Base-by-base conservation (phyloP, 2,113 vertebrate genomes). In the Zosterops pallidus region DNA sequence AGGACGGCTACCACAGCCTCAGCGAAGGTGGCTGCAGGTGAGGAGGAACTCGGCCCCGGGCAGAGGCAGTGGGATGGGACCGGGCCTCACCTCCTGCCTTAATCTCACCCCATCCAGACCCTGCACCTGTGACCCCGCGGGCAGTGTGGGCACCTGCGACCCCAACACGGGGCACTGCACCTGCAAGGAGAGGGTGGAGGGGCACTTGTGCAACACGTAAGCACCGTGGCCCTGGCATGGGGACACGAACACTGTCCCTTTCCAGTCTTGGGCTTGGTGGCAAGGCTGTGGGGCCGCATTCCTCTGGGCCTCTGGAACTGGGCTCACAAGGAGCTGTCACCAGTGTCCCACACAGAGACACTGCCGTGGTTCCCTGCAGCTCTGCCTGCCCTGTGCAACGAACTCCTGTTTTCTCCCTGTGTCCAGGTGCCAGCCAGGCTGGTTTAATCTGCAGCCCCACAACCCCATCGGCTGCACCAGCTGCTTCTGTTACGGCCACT, bases 401-500 rank as follows among this genome's bases (percentile, higher is more conserved):
- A 5, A 8, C 8, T 64, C 59, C 18, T 28, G 31, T 16, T 60
- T 69, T 9, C 28, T 72, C 29, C 37, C 63, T 18, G 5, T 29
- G 22, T 77, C 20, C 97, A 99, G 99, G 77, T 99, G 99, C 95
- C 98, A 98, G 76, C 98, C 98, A 0, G 99, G 99, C 19, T 98
- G 98, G 23, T 99, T 99, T 87, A 98, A 98, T 96, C 95, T 99
- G 14, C 98, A 99, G 92, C 89, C 92, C 56, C 96, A 91, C 71
- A 98, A 98, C 91, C 97, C 98, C 0, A n/a, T 71, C 0, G 99
- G 99, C 79, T 99, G 99, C 95, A 98, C 97, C 79, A 95, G 97
- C 42, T 99, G 99, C 95, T 99, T 99, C 97, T 99, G 99, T 95
- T 98, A 97, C 0, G 98, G 99, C n/a, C 99, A 99, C 96, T 99